These are phyloP conservation scores for Tetanocera ferruginea DNA, from an alignment of 2,888 invertebrate species.

Conservation along the genomic window DNA sequence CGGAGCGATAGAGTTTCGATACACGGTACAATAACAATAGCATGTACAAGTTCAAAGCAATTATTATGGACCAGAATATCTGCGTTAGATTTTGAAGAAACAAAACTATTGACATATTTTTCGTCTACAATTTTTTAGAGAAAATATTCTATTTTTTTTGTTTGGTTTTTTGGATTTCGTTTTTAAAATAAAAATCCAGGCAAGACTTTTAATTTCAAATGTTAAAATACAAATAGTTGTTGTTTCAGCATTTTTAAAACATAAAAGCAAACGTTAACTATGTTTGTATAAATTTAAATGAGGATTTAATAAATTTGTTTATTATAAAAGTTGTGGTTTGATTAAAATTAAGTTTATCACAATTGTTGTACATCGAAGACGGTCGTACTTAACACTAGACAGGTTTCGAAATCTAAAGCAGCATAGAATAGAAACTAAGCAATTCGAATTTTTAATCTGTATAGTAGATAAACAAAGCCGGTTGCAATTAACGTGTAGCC, in stretches of 20 bases:
- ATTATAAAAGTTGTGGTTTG: not conserved
- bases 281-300: too few relatives aligned
- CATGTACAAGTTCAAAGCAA: slow-evolving; percentile 46
- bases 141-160: slow-evolving; percentile 2
- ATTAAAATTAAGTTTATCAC: slow-evolving; percentile 11
- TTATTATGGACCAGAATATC: slow-evolving; percentile 48
- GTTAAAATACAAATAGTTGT: not conserved
- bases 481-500: slow-evolving; percentile 72
- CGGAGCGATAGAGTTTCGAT: slow-evolving; percentile 46
- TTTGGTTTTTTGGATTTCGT: not conserved
- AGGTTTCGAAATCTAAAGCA: too few relatives aligned
- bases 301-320: not conserved
- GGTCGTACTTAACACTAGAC: not conserved
- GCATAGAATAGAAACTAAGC: slow-evolving; percentile 48
- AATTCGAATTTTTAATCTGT: slow-evolving; percentile 56
- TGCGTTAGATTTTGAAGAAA: slow-evolving; percentile 51
- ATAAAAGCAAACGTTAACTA: too few relatives aligned
- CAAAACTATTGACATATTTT: slow-evolving; percentile 46
- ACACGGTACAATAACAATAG: slow-evolving; percentile 45
- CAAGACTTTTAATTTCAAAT: slow-evolving; percentile 6
- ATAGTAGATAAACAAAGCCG: slow-evolving; percentile 56
- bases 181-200: slow-evolving; percentile 13
- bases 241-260: too few relatives aligned
- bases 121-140: slow-evolving; percentile 32
- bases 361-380: not conserved